Base-by-base conservation (phyloP, 2,888 invertebrate genomes). In the Drosophila dives region DNA sequence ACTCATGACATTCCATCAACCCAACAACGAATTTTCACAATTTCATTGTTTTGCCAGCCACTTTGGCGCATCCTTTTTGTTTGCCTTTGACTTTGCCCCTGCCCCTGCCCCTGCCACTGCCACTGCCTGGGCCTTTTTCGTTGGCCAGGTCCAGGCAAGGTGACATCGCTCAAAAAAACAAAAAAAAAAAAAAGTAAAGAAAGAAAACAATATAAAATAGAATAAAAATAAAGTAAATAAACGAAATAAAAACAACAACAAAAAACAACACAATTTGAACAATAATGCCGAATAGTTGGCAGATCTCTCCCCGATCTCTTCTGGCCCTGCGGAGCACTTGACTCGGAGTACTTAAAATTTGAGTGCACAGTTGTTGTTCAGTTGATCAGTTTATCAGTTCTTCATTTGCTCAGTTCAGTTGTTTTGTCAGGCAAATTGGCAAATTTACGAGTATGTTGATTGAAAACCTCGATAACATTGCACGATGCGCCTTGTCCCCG, bases 31-130 rank as follows among this genome's bases (percentile, higher is more conserved):
- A 74, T 75, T 75, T 83, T 63, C 75, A 72, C 74, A 86, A 72
- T 80, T 75, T 86, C 86, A 86, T 86, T 83, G 86, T 84, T 83
- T 86, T 81, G 83, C 77, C 83, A 86, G 77, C 83, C 83, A 72
- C 76, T 65, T 64, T 83, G 81, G 78, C 86, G 86, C 86, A 83
- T 83, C 76, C 83, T 80, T 82, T 75, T 75, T 75, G 62, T 61
- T 50, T 34, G 53, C 10, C 40, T 36, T 63, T 50, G 42, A 49
- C 45, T 62, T 36, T 51, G 33, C 32, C 51, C 49, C 15, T 45
- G 20, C 10, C 38, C 15, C 34, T 15, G 38, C 17, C 38, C 34
- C 11, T 60, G 40, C 8, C 38, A 11, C 42, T 42, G n/a, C n/a
- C 17, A 7, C 8, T 40, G 40, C n/a, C 51, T 33, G 48, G 12